These are phyloP conservation scores for Diglossa cyanea DNA, from an alignment of 2,797 vertebrate genomes.

Conservation along the genomic window DNA sequence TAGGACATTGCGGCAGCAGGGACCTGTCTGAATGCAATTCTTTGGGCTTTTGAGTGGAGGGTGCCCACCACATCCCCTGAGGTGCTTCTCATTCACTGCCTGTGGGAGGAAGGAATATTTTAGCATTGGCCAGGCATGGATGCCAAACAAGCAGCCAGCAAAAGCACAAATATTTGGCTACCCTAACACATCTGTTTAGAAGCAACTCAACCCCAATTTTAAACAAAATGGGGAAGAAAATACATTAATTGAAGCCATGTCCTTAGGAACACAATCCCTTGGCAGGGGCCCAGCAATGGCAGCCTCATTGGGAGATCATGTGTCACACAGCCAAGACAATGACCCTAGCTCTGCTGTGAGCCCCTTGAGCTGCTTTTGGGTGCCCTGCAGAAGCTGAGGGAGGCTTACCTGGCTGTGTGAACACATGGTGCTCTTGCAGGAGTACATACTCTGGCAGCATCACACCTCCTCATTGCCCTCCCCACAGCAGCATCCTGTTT, in stretches of 20 bases:
- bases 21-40: neutral
- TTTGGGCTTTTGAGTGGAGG: neutral
- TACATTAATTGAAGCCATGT: slow-evolving; percentile 47
- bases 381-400: neutral
- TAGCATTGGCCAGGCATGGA: neutral
- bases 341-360: neutral
- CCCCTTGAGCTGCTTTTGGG: neutral
- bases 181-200: slow-evolving; percentile 55
- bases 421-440: accelerated
- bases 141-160: slow-evolving; percentile 33
- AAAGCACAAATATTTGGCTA: slow-evolving; percentile 52
- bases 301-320: neutral
- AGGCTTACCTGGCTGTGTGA: neutral
- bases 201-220: slow-evolving; percentile 35
- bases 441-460: neutral
- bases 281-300: neutral
- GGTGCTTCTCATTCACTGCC: neutral
- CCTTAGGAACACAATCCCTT: neutral
- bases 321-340: neutral
- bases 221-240: slow-evolving; percentile 44
- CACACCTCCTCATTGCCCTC: neutral
- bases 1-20: neutral
- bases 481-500: neutral
- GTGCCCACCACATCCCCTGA: neutral
- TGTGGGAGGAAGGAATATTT: neutral